Percentiles rank a stretch among this genome's conserved stretches.
Evolutionary conservation across 2,888 invertebrate genomes (phyloP).

Genomic region (Arge pagana): DNA sequence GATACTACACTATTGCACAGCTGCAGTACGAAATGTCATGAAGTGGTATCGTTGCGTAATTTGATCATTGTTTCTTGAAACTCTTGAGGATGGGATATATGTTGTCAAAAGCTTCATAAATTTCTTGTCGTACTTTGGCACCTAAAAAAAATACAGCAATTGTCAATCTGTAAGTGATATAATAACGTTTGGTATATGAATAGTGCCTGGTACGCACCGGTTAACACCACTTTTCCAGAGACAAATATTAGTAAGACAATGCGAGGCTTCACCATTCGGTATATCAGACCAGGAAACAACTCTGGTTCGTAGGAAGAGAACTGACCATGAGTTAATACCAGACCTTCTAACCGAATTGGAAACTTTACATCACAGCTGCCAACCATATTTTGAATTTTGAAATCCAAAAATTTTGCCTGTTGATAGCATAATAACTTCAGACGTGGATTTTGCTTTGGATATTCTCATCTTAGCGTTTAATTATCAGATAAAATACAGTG

Average conservation of each 20-base stretch:
- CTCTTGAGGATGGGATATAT: constrained; percentile 95
- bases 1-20: too few relatives aligned
- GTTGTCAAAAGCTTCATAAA: constrained; percentile 93
- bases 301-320: constrained; percentile 91
- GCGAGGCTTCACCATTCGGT: constrained; percentile 96
- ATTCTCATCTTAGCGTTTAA: too few relatives aligned
- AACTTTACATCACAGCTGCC: constrained; percentile 87
- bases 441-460: too few relatives aligned
- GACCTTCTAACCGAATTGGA: constrained; percentile 78
- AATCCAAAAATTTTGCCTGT: constrained; percentile 76
- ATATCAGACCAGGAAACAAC: constrained; percentile 97
- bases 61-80: constrained; percentile 78
- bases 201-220: constrained; percentile 63
- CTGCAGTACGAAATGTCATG: too few relatives aligned
- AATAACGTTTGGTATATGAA: too few relatives aligned
- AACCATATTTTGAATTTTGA: constrained; percentile 86
- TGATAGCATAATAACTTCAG: too few relatives aligned
- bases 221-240: constrained; percentile 97
- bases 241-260: constrained; percentile 97
- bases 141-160: constrained; percentile 63
- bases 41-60: too few relatives aligned
- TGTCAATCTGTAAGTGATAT: too few relatives aligned
- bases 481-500: too few relatives aligned
- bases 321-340: constrained; percentile 81
- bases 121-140: constrained; percentile 90